Evolutionary conservation across 1,140 invertebrate genomes (phyloP).

Genomic region (Cherax destructor): DNA sequence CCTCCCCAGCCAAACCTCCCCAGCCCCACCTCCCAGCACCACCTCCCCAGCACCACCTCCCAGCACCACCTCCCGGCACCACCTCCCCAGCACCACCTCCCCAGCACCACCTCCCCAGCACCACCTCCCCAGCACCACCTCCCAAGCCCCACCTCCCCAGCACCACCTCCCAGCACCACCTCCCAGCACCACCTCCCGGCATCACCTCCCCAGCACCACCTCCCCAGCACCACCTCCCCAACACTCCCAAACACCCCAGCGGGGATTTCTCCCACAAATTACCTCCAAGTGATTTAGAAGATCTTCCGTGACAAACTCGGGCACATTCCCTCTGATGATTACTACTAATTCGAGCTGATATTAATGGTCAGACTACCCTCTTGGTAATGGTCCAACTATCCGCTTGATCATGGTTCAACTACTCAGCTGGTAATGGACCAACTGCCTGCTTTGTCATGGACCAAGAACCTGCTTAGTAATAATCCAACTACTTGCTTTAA

Average conservation of each 20-base stretch:
- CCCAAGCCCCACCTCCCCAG: background rate
- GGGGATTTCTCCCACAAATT: slow-evolving; percentile 16
- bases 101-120: too few species aligned
- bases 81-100: too few species aligned
- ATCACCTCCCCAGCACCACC: background rate
- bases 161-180: background rate
- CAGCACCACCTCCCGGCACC: too few species aligned
- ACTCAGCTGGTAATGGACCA: too few species aligned
- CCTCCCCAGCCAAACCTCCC: background rate
- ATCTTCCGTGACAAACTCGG: slow-evolving; percentile 31
- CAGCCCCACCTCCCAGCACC: background rate
- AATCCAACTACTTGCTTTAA: too few species aligned
- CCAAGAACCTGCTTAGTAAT: too few species aligned
- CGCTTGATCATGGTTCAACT: too few species aligned
- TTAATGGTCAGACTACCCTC: slow-evolving; percentile 35
- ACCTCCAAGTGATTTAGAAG: slow-evolving; percentile 39
- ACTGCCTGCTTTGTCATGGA: too few species aligned
- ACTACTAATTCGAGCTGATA: slow-evolving; percentile 24
- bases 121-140: background rate
- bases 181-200: background rate
- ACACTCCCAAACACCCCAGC: background rate
- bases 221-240: background rate
- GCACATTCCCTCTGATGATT: slow-evolving; percentile 38
- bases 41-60: too few species aligned
- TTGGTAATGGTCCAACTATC: too few species aligned